Evolutionary conservation across 2,888 invertebrate genomes (phyloP), one percentile per base, ranked within the genome.

Genomic region (Amiota minor): DNA sequence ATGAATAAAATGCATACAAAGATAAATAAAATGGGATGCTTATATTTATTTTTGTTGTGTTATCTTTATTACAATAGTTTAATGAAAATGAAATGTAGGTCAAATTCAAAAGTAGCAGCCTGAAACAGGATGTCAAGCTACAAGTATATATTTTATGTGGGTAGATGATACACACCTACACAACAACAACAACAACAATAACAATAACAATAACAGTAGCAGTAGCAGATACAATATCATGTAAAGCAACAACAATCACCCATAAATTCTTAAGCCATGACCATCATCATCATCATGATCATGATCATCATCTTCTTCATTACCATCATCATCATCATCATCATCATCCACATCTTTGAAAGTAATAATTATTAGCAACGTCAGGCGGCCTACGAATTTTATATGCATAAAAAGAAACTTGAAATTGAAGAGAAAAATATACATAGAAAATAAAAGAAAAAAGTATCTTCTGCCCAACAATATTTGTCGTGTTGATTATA

Each of bases 191-290:
- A 72, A 9, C 68, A 72, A 59, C 47, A 70, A n/a, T 11, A 64
- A 12, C 16, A n/a, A 23, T 68, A 70, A 16, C 59, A 64, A 56
- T 35, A 20, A 61, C 11, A 20, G 20, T 1, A 18, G 59, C 49
- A 20, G 64, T 14, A 20, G 20, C 8, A 18, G 59, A 14, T 53
- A 59, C 16, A 20, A 59, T 8, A 35, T 35, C 35, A 35, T 20
- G 59, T 59, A 20, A 74, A 72, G 23, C 68, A 67, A 64, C 59
- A 68, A 71, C 62, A 61, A 71, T 59, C 59, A 59, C 20, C 59
- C 9, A 18, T 16, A 59, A 16, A 59, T 59, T 59, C 59, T 59
- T 16, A 59, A 20, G 53, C 53, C 47, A 73, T 16, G 47, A 71
- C 16, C 20, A 53, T 12, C 72, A 53, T 9, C 55, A 65, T 46